These are phyloP conservation scores for Melanaphis sacchari DNA, from an alignment of 1,140 invertebrate species.

Conservation along the genomic window DNA sequence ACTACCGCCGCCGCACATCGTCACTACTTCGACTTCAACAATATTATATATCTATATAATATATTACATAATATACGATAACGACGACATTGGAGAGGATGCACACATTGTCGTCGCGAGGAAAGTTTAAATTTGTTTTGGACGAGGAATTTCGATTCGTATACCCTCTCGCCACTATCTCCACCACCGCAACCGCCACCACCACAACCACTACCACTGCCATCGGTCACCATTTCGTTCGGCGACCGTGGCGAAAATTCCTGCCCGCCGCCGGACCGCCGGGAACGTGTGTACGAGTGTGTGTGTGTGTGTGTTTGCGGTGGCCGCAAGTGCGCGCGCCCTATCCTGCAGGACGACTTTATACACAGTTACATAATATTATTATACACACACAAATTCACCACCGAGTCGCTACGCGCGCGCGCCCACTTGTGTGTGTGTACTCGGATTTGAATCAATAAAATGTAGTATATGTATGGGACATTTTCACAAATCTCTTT, in stretches of 20 bases:
- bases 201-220: too few species aligned
- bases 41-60: not conserved
- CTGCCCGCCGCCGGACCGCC: not conserved
- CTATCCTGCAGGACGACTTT: not conserved
- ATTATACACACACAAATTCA: not conserved
- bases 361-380: not conserved
- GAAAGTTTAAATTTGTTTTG: conserved; percentile 50
- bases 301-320: not conserved
- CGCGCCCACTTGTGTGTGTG: not conserved
- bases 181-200: too few species aligned
- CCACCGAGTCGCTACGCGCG: not conserved
- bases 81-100: not conserved
- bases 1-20: not conserved
- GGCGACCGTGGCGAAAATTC: conserved; percentile 44
- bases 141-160: conserved; percentile 45
- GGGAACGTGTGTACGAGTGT: not conserved
- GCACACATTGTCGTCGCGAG: not conserved
- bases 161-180: not conserved
- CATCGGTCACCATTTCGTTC: not conserved
- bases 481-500: not conserved
- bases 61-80: not conserved
- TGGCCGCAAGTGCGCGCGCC: not conserved
- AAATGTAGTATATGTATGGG: not conserved
- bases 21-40: not conserved
- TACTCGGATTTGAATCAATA: conserved; percentile 12